These are phyloP conservation scores for Nematostella vectensis DNA, from an alignment of 92 coral and sea anemone genomes.

Conservation along the genomic window DNA sequence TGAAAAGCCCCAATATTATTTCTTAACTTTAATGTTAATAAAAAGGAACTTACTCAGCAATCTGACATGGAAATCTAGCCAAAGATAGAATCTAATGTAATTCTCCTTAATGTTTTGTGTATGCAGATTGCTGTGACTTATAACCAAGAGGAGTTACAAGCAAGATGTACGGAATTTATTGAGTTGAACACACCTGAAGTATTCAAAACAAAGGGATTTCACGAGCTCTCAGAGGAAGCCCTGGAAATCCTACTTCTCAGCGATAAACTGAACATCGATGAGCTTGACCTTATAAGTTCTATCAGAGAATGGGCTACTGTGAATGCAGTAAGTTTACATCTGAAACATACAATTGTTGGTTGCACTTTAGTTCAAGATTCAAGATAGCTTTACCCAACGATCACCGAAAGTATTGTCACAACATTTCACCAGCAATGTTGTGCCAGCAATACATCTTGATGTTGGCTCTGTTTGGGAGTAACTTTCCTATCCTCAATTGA, in stretches of 20 bases:
- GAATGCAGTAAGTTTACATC: conserved; percentile 67
- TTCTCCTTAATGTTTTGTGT: no score
- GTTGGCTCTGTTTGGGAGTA: neutral
- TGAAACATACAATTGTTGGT: no score
- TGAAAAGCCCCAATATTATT: neutral
- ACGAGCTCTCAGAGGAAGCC: conserved; percentile 83
- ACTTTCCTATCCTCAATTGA: no score
- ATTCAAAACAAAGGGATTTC: conserved; percentile 84
- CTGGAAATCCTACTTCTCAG: conserved; percentile 55
- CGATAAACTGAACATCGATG: conserved; percentile 87
- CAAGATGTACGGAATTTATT: conserved; percentile 67
- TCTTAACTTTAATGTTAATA: no score
- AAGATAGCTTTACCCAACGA: no score
- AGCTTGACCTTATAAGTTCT: conserved; percentile 66
- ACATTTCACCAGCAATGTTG: no score
- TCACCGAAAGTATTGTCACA: no score
- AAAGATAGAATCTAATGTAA: no score
- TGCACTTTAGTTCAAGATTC: no score
- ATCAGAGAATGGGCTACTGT: conserved; percentile 99
- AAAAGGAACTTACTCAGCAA: no score
- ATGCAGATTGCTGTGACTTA: conserved; percentile 92
- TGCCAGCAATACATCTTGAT: no score
- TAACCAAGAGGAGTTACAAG: conserved; percentile 71
- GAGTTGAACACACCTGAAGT: conserved; percentile 77
- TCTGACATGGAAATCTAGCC: no score